phyloP scores from a whole-genome alignment of 2,113 vertebrate genomes.

The Hydrolagus affinis region DNA sequence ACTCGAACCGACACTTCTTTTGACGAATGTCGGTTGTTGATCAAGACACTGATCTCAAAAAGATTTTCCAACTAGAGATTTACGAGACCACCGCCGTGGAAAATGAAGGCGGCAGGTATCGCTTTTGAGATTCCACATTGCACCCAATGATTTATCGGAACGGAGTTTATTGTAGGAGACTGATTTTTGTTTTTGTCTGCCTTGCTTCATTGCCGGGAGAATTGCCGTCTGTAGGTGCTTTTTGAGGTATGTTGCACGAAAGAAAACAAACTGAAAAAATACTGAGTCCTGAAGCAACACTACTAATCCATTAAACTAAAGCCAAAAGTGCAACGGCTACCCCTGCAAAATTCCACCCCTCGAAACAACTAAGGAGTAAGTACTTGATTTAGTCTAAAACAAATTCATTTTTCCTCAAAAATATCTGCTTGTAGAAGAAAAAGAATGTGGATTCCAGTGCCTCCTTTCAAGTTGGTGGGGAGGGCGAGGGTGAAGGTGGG shows the following conservation, averaged over 20 bases:
- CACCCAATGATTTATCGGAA: background rate
- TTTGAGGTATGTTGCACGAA: slow-evolving; percentile 1
- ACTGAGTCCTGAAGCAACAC: background rate
- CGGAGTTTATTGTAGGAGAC: slow-evolving; percentile 1
- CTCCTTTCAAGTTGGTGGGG: slow-evolving; percentile 50
- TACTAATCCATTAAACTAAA: background rate
- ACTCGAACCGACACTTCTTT: background rate
- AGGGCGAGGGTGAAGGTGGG: slow-evolving; percentile 43
- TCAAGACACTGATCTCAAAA: background rate
- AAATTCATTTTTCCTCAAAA: slow-evolving; percentile 53
- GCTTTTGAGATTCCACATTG: background rate
- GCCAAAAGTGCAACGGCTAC: slow-evolving; percentile 14
- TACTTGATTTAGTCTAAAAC: slow-evolving; percentile 56
- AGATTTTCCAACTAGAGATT: background rate
- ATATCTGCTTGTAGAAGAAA: slow-evolving; percentile 47
- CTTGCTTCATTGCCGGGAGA: slow-evolving; percentile 22
- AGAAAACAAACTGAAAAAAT: slow-evolving; percentile 20
- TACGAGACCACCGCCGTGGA: background rate
- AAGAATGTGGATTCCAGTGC: slow-evolving; percentile 45
- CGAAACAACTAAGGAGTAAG: slow-evolving; percentile 55
- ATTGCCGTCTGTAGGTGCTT: slow-evolving; percentile 5
- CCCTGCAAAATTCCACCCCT: slow-evolving; percentile 9
- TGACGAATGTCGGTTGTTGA: background rate
- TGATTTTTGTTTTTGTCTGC: too few relatives aligned
- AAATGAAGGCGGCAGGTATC: background rate